Conservation (phyloP, 2,888 invertebrate species). For the Dinocampus coccinellae region DNA sequence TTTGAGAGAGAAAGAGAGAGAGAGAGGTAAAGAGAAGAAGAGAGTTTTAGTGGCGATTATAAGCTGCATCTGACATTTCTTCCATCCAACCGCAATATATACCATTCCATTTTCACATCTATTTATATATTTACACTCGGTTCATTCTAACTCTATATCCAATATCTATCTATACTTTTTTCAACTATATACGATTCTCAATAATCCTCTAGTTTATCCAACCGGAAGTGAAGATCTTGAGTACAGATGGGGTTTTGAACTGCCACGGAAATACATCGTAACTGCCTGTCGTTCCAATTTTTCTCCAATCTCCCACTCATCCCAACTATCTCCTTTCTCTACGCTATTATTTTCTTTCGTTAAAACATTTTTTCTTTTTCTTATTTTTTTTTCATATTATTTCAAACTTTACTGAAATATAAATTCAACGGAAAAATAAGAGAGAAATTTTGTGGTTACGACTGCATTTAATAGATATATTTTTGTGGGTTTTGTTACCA, state of each 20-base stretch:
- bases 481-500: neutral
- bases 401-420: neutral
- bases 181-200: slow-evolving; percentile 19
- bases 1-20: too few species aligned
- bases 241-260: slow-evolving; percentile 25
- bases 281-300: neutral
- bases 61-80: slow-evolving; percentile 32
- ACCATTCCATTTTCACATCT: slow-evolving; percentile 22
- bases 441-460: neutral
- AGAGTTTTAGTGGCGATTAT: neutral
- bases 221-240: slow-evolving; percentile 33
- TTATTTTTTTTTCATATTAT: too few species aligned
- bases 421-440: neutral
- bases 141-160: neutral
- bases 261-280: slow-evolving; percentile 33
- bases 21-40: too few species aligned
- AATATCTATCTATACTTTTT: neutral
- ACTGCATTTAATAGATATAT: slow-evolving; percentile 17
- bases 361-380: neutral
- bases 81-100: neutral
- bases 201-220: slow-evolving; percentile 35
- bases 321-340: neutral
- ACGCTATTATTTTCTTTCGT: neutral
- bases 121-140: slow-evolving; percentile 29
- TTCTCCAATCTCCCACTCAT: neutral